Base-by-base conservation (phyloP, 1,140 invertebrate species). In the Drosophila ficusphila region DNA sequence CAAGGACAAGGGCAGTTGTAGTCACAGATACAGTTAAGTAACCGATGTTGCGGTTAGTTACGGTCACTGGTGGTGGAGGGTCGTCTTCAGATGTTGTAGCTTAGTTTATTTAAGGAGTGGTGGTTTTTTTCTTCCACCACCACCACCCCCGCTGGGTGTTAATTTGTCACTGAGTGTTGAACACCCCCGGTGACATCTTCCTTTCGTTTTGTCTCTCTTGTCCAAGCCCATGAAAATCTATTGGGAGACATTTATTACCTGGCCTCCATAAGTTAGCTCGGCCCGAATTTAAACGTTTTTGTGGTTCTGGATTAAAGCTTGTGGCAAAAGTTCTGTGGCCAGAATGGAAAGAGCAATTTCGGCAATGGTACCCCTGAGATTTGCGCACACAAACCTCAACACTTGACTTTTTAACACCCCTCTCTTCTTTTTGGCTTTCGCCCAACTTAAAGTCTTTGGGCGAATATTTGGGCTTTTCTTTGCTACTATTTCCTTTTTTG, bases 171-270 rank as follows among this genome's bases (percentile, higher is more conserved):
- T 46, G 58, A 74, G 29, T 44, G 52, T 23, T 48, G 21, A 62
- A 7, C 21, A 34, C 39, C 39, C 36, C 41, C 29, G 5, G 39
- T 36, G 46, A 74, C 78, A 77, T 82, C 78, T 74, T 69, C 36
- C 47, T 65, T 65, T 60, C 18, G 56, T 21, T 8, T n/a, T 36
- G 27, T 19, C 7, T 58, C 57, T 27, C 36, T 12, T 29, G 38
- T 12, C 18, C 21, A 23, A 39, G n/a, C 33, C 33, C 48, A 8
- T 49, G 62, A 58, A 81, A 88, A 64, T 68, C 78, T 88, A 34
- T 47, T 57, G 82, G 82, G 82, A 88, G 65, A 88, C 82, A 88
- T 88, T 88, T 88, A 58, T 88, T 88, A 88, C 74, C 70, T 77
- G 64, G 49, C 69, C 29, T 12, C 23, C 48, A 34, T 39, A 33